Conservation (phyloP, 2,888 invertebrate species). For the Euproctis similis region DNA sequence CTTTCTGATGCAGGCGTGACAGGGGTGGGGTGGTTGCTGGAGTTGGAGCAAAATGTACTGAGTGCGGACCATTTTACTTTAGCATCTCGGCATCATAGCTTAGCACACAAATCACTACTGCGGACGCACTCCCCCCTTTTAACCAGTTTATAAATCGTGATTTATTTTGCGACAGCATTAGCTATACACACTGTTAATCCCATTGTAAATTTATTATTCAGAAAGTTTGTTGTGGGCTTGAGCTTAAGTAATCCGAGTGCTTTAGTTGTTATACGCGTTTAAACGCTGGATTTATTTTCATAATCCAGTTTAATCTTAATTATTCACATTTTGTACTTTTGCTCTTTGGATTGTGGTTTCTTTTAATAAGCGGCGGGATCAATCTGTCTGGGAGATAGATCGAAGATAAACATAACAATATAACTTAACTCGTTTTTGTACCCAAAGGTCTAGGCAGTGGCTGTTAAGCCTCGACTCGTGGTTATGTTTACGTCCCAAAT, state of each 20-base stretch:
- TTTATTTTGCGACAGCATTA: slow-evolving; percentile 57
- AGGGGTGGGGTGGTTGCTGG: slow-evolving; percentile 11
- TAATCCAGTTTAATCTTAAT: slow-evolving; percentile 24
- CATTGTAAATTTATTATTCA: slow-evolving; percentile 55
- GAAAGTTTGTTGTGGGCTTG: slow-evolving; percentile 54
- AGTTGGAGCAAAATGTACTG: slow-evolving; percentile 8
- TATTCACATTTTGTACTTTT: slow-evolving; percentile 20
- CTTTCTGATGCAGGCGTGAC: slow-evolving; percentile 34
- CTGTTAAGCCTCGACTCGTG: too few species aligned
- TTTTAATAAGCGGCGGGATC: too few species aligned
- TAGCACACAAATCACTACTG: slow-evolving; percentile 50
- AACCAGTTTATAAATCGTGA: slow-evolving; percentile 55
- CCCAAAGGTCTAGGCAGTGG: too few species aligned
- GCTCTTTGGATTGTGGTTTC: too few species aligned
- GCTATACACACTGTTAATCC: slow-evolving; percentile 59
- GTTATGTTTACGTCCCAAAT: too few species aligned
- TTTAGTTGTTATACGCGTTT: slow-evolving; percentile 40
- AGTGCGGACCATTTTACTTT: slow-evolving; percentile 14
- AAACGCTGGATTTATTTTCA: slow-evolving; percentile 30
- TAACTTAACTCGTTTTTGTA: too few species aligned
- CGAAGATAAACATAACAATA: too few species aligned
- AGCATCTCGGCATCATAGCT: slow-evolving; percentile 26
- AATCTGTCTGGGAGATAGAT: too few species aligned
- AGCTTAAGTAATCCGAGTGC: slow-evolving; percentile 49
- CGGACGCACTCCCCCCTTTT: slow-evolving; percentile 45